A percentile compares a stretch with the other conserved stretches of the same genome.
Conservation (phyloP, 64 coral and sea anemone species). For the Montipora capricornis region DNA sequence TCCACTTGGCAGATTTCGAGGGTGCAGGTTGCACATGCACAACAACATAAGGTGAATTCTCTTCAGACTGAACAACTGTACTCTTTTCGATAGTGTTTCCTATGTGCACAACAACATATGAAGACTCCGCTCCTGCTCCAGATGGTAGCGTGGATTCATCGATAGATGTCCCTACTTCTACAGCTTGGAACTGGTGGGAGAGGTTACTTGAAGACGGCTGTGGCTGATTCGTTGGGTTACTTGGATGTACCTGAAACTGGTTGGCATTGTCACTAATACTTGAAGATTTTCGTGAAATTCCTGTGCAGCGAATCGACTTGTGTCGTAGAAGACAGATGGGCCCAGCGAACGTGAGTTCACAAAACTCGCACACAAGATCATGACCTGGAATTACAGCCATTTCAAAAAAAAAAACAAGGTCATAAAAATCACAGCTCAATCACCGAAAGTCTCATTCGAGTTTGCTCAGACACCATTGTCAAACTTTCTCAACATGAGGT, state of each 20-base stretch:
- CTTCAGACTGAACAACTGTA: background rate
- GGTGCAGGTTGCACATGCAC: slow-evolving; percentile 5
- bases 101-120: slow-evolving; percentile 16
- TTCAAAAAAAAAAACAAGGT: background rate
- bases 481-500: no score
- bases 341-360: slow-evolving; percentile 5
- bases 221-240: no score
- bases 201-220: no score
- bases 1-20: background rate
- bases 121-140: background rate
- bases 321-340: slow-evolving; percentile 24
- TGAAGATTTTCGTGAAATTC: background rate
- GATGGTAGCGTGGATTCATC: background rate
- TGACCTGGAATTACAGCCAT: background rate
- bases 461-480: no score
- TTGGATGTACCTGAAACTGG: background rate
- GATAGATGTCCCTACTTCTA: background rate
- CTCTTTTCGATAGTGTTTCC: background rate
- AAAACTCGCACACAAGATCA: background rate
- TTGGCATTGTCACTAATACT: background rate
- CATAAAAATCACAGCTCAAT: background rate
- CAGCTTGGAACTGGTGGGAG: background rate
- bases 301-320: slow-evolving; percentile 28
- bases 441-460: no score
- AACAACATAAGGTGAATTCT: slow-evolving; percentile 20